Percentiles rank a stretch among this genome's conserved stretches.
Conservation (phyloP, 1,140 invertebrate species). For the Oncopodura yosiiana region DNA sequence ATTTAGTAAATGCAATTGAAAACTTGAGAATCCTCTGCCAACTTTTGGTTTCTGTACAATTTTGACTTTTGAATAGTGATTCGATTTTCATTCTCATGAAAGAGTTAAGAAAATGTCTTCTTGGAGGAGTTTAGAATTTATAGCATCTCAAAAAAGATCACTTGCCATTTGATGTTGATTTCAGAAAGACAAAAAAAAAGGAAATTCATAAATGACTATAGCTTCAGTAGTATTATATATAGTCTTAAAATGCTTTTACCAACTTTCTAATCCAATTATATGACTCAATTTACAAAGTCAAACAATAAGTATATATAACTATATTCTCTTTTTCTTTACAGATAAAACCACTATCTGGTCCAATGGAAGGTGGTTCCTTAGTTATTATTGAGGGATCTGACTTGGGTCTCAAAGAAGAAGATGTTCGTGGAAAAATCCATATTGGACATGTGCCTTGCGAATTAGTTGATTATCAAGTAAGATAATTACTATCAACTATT, state of each 20-base stretch:
- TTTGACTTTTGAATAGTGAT: too few relatives aligned
- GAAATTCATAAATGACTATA: not conserved
- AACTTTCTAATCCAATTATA: not conserved
- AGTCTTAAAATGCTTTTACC: not conserved
- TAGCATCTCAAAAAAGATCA: not conserved
- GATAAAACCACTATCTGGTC: constrained; percentile 88
- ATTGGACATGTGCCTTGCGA: constrained; percentile 83
- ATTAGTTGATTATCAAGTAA: constrained; percentile 67
- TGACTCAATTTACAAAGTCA: too few relatives aligned
- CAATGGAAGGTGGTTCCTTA: constrained; percentile 87
- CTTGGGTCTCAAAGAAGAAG: constrained; percentile 77
- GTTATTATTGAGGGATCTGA: constrained; percentile 94
- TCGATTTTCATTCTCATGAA: too few relatives aligned
- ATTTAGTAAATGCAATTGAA: too few relatives aligned
- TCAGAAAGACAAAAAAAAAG: not conserved
- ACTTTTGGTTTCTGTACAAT: too few relatives aligned
- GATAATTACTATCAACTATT: not conserved
- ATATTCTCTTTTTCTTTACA: constrained; percentile 37
- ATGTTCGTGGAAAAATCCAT: constrained; percentile 80
- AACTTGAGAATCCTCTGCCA: too few relatives aligned
- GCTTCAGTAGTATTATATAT: not conserved
- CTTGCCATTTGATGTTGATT: not conserved
- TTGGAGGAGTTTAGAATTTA: too few relatives aligned
- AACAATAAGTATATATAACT: not conserved
- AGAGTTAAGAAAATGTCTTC: too few relatives aligned